Evolutionary conservation across 2,797 vertebrate genomes (phyloP), one percentile per base, ranked within the genome.

Genomic region (Mus caroli): DNA sequence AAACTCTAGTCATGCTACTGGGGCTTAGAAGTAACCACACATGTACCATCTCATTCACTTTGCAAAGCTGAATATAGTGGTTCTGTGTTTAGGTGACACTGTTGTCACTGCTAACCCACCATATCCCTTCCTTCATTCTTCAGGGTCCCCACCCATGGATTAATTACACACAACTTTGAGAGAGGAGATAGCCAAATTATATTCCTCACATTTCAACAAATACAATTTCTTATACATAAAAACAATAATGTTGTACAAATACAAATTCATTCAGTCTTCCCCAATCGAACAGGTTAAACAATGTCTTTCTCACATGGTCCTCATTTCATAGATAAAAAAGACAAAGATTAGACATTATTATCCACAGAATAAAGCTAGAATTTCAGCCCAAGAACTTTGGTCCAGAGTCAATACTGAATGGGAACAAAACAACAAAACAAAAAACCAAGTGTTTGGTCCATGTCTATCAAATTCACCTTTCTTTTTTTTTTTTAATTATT

Each of bases 251-350:
- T 43, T 76, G 19, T 26, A 26, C 31, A 50, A 67, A 31, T 26
- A 67, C 79, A 37, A 64, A 26, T 56, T 83, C 31, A 71, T 91
- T 64, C 62, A 26, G 67, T n/a, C 50, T 15, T 94, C 22, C 83
- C 80, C 6, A 46, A 2, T 60, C 69, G 84, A 58, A 88, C n/a
- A 80, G 40, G 0, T 10, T 82, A n/a, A 12, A 64, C 34, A 40
- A 58, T 58, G 22, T 28, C 62, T 91, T 94, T 79, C 2, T 9
- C 31, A 80, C 14, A 7, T 91, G 69, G 12, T n/a, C 37, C 46
- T 94, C 58, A 62, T 82, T 94, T 95, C 89, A 88, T 20, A 80
- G 37, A 28, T 60, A 52, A 96, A 17, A 15, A 92, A 92, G 5
- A 37, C 54, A 3, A 85, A 34, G 92, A 11, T 67, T 37, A 19